Evolutionary conservation across 2,888 invertebrate genomes (phyloP).

Genomic region (Copidosoma aretas): DNA sequence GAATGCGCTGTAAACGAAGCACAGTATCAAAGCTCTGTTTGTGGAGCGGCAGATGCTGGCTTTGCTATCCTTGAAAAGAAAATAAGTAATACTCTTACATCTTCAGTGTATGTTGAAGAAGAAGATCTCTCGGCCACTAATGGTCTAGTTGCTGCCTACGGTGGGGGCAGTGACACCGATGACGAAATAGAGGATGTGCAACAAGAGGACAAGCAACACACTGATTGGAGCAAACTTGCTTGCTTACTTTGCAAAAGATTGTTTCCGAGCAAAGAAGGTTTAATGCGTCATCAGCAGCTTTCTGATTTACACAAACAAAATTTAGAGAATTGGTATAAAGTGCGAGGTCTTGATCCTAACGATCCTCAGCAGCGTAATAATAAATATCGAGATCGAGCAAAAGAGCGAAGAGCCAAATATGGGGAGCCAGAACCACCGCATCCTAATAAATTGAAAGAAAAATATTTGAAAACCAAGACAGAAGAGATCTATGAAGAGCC

Average conservation of each 20-base stretch:
- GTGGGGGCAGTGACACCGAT: slow-evolving; percentile 74
- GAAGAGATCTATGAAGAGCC: slow-evolving; percentile 66
- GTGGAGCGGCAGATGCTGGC: slow-evolving; percentile 90
- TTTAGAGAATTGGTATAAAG: slow-evolving; percentile 67
- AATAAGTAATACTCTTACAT: slow-evolving; percentile 45
- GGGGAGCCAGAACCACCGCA: slow-evolving; percentile 85
- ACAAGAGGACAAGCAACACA: slow-evolving; percentile 62
- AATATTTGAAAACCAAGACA: slow-evolving; percentile 70
- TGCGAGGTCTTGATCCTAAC: slow-evolving; percentile 62
- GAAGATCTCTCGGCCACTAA: slow-evolving; percentile 58
- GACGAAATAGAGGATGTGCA: slow-evolving; percentile 75
- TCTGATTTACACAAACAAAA: slow-evolving; percentile 95
- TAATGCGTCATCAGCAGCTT: slow-evolving; percentile 89
- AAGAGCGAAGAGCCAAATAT: slow-evolving; percentile 91
- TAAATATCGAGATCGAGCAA: slow-evolving; percentile 91
- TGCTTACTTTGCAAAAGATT: slow-evolving; percentile 95
- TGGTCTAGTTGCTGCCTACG: slow-evolving; percentile 78
- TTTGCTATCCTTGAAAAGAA: slow-evolving; percentile 89
- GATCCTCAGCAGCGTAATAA: slow-evolving; percentile 62
- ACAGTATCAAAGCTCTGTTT: slow-evolving; percentile 63
- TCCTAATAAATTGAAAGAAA: slow-evolving; percentile 76
- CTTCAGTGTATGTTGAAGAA: slow-evolving; percentile 55
- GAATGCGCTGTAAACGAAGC: slow-evolving; percentile 52
- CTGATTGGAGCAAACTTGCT: slow-evolving; percentile 89
- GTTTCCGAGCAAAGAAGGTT: slow-evolving; percentile 86